These are phyloP conservation scores for Hypothenemus hampei DNA, from an alignment of 1,140 invertebrate species.

Conservation along the genomic window DNA sequence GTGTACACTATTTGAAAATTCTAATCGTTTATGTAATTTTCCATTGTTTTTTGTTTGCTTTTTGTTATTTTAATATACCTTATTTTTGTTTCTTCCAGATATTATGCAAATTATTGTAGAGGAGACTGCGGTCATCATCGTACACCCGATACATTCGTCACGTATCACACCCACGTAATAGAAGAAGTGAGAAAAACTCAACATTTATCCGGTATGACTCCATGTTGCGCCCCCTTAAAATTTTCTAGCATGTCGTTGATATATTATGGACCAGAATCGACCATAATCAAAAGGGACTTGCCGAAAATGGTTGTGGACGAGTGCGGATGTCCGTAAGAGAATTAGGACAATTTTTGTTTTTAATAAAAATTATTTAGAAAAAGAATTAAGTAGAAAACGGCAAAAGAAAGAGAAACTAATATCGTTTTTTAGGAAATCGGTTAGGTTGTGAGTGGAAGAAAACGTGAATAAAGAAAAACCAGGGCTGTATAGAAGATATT, in stretches of 20 bases:
- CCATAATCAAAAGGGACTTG: slow-evolving; percentile 89
- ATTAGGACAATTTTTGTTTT: not conserved
- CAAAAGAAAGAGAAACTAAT: too few relatives aligned
- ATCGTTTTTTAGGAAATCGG: too few relatives aligned
- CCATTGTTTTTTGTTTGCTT: too few relatives aligned
- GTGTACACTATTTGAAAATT: too few relatives aligned
- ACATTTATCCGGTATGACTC: slow-evolving; percentile 68
- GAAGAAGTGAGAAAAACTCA: slow-evolving; percentile 80
- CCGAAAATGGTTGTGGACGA: slow-evolving; percentile 96
- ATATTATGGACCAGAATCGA: slow-evolving; percentile 85
- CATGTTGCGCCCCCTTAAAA: slow-evolving; percentile 91
- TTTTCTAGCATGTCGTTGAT: slow-evolving; percentile 90
- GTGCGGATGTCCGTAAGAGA: slow-evolving; percentile 81
- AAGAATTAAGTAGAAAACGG: not conserved
- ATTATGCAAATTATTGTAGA: slow-evolving; percentile 91
- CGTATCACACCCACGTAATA: slow-evolving; percentile 84
- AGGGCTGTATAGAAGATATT: too few relatives aligned
- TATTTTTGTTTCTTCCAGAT: too few relatives aligned
- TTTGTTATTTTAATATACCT: too few relatives aligned
- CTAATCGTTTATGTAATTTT: too few relatives aligned
- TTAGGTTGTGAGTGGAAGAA: too few relatives aligned
- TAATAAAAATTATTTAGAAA: not conserved
- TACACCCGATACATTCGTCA: slow-evolving; percentile 78
- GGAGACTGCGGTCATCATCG: slow-evolving; percentile 76
- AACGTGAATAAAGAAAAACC: too few relatives aligned